These are phyloP conservation scores for Liparis tanakae DNA, from an alignment of 2,797 vertebrate species.

Conservation along the genomic window DNA sequence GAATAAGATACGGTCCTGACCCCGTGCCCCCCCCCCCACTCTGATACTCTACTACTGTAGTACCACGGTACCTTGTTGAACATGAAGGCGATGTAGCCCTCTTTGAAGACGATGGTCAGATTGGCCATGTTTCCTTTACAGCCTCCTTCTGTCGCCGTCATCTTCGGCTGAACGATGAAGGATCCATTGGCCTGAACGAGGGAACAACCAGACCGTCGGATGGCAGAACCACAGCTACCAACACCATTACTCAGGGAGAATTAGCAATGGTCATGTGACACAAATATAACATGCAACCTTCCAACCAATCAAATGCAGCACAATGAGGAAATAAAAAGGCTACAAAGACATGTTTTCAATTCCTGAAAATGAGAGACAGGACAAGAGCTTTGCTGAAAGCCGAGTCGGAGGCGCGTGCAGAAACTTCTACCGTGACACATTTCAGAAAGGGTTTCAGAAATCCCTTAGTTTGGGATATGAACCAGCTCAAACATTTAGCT, in stretches of 20 bases:
- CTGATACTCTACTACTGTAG: neutral
- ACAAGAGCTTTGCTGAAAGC: neutral
- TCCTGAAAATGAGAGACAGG: slow-evolving; percentile 35
- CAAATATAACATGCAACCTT: slow-evolving; percentile 14
- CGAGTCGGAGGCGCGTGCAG: slow-evolving; percentile 20
- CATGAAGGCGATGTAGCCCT: slow-evolving; percentile 68
- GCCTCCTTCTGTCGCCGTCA: fast-evolving
- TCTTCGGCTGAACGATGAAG: slow-evolving; percentile 69
- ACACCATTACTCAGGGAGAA: neutral
- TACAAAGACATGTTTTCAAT: slow-evolving; percentile 13
- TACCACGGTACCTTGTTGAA: slow-evolving; percentile 73
- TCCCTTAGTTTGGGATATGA: neutral
- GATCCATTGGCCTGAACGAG: slow-evolving; percentile 52
- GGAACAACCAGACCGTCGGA: neutral
- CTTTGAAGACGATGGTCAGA: slow-evolving; percentile 48
- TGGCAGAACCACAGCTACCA: neutral
- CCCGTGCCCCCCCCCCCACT: neutral
- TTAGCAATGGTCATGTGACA: slow-evolving; percentile 28
- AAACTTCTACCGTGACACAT: neutral
- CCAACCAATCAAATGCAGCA: neutral
- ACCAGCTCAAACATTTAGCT: neutral
- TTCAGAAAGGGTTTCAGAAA: neutral
- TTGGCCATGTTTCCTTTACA: slow-evolving; percentile 33
- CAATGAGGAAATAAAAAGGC: slow-evolving; percentile 44
- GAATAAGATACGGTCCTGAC: neutral